Conservation (phyloP, 2,888 invertebrate species). For the Dasypolia templi region DNA sequence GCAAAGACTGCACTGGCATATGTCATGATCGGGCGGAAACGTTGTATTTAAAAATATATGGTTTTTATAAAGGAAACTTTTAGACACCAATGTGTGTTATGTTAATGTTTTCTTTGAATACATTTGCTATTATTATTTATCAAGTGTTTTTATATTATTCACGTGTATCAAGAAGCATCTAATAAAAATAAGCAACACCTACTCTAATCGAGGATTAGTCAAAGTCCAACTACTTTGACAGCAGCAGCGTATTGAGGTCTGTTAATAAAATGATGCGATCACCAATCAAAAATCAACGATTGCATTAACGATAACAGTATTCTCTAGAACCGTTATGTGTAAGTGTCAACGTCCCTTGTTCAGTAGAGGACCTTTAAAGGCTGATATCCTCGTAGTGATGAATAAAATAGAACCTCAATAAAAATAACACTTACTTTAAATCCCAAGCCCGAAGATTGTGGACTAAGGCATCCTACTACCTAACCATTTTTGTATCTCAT, state of each 20-base stretch:
- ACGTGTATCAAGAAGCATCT: not conserved
- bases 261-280: not conserved
- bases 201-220: not conserved
- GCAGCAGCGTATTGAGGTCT: not conserved
- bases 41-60: too few relatives aligned
- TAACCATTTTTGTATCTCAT: conserved; percentile 48
- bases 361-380: conserved; percentile 11
- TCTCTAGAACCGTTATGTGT: conserved; percentile 22
- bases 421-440: conserved; percentile 47
- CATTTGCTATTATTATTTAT: not conserved
- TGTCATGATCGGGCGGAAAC: too few relatives aligned
- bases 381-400: conserved; percentile 35
- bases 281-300: too few relatives aligned
- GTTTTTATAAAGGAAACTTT: too few relatives aligned
- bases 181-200: not conserved
- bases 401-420: conserved; percentile 49
- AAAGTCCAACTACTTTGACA: not conserved
- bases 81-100: too few relatives aligned
- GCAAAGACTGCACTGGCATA: too few relatives aligned
- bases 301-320: conserved; percentile 13
- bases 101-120: not conserved
- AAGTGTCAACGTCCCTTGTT: conserved; percentile 14
- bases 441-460: conserved; percentile 1
- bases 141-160: not conserved
- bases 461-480: conserved; percentile 13